Evolutionary conservation across 2,888 invertebrate species (phyloP), one percentile per base, ranked within the genome.

Genomic region (Venusia cambrica): DNA sequence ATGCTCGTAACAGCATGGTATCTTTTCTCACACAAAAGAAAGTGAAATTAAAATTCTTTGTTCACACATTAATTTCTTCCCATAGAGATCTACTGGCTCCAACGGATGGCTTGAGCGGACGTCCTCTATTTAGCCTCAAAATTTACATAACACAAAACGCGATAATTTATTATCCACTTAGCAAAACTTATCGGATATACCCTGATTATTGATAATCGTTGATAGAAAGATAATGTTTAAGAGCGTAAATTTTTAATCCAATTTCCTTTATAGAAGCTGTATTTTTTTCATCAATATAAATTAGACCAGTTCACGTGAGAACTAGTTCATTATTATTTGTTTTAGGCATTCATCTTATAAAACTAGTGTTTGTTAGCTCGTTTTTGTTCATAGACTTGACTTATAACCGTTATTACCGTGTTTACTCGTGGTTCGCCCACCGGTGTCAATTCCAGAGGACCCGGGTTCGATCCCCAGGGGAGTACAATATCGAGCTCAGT

Each of bases 121-220:
- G 67, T 81, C 80, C 78, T 75, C 69, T 60, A 61, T 69, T n/a
- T 66, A 59, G 53, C 57, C 56, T 52, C 47, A 49, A 53, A 51
- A 74, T 78, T 73, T 67, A 48, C 74, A 79, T 79, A 74, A 24
- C 13, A 20, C 18, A 17, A 16, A 45, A 21, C 17, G 20, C 25
- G 21, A 26, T 35, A 43, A 40, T 45, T 30, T 37, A 43, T 36
- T 35, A 10, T 5, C 15, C 14, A 29, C 26, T 21, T 28, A 27
- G 32, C 36, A 19, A 20, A 31, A 35, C 27, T 31, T 31, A 40
- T 34, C 40, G 35, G 31, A 40, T 40, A 31, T 35, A 12, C 18
- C 22, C 21, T n/a, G 30, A 24, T 20, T 32, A 32, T 16, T 24
- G 31, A 40, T 35, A 22, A 25, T 19, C 12, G 6, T 17, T 15